Base-by-base conservation (phyloP, 2,113 vertebrate species). In the Bos taurus region DNA sequence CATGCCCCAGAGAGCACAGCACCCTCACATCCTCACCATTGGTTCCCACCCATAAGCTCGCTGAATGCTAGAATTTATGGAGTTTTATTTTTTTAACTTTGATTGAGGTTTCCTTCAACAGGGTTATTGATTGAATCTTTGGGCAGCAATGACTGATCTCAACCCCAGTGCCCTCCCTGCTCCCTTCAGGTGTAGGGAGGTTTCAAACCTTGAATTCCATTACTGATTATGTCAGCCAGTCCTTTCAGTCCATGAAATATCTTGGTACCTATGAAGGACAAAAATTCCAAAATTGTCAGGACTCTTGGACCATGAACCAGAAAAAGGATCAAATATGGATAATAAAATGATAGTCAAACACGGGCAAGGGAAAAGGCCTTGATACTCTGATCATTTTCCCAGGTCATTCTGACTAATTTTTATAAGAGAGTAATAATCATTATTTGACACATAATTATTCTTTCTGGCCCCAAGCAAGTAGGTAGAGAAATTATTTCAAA, bases 61-160 rank as follows among this genome's bases (percentile, higher is more conserved):
- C 71, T 74, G 36, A 43, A 74, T 43, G 36, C 36, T 36, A 74
- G 11, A 25, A 43, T 43, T 40, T 74, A 40, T 40, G 67, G 21
- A 71, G 17, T 62, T 64, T 64, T 16, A 33, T 62, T 71, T 71
- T 1, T 71, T 71, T 36, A 26, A 71, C 19, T n/a, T 71, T 71
- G 10, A 36, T 11, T 0, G 64, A 71, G n/a, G 4, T 71, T 36
- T 71, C 71, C 36, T 0, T 74, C 7, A 23, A 36, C 1, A 1
- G 3, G 6, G 10, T 0, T 74, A 74, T 25, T 74, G 71, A 74
- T 2, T 43, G n/a, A 74, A 43, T 74, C 36, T 25, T 40, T 25
- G 36, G 21, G 10, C 71, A 74, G 11, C 0, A 5, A 25, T 40
- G 6, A 74, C 71, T 74, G 71, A 43, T 74, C 36, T 74, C 71